Conservation (phyloP, 1,140 invertebrate genomes). For the Nasonia giraulti region DNA sequence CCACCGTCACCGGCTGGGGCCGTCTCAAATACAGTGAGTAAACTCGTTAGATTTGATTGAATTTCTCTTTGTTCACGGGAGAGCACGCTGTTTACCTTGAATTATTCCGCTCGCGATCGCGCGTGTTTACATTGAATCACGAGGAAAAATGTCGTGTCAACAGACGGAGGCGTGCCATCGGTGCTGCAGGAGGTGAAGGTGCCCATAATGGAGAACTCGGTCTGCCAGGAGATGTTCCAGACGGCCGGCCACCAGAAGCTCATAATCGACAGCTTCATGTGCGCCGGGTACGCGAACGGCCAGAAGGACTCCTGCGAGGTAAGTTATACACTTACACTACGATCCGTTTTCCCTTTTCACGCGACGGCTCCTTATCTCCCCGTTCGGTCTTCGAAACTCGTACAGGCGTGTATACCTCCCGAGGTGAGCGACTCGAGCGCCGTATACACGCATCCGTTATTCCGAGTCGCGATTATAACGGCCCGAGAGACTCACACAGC, state of each 20-base stretch:
- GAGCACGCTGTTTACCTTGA: too few relatives aligned
- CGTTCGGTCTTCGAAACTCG: not conserved
- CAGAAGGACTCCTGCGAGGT: constrained; percentile 96
- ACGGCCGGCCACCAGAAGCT: constrained; percentile 91
- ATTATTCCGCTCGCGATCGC: too few relatives aligned
- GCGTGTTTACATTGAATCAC: not conserved
- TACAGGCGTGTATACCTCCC: not conserved
- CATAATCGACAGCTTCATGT: constrained; percentile 92
- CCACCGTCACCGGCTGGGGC: constrained; percentile 88
- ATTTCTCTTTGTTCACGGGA: too few relatives aligned
- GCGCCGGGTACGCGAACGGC: constrained; percentile 93
- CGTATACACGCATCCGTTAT: constrained; percentile 24
- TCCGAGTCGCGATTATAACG: constrained; percentile 47
- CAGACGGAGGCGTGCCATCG: constrained; percentile 90
- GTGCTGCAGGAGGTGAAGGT: constrained; percentile 94
- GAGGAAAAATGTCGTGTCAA: constrained; percentile 12
- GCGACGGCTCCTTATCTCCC: not conserved
- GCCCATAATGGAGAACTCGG: constrained; percentile 91
- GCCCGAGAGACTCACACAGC: not conserved
- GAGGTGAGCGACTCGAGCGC: not conserved
- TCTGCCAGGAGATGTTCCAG: constrained; percentile 95
- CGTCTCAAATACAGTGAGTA: constrained; percentile 78
- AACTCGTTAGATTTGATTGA: too few relatives aligned
- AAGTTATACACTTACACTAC: constrained; percentile 40
- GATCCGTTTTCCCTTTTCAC: constrained; percentile 10